Evolutionary conservation across 2,113 vertebrate species (phyloP).

Genomic region (Sebastes fasciatus): DNA sequence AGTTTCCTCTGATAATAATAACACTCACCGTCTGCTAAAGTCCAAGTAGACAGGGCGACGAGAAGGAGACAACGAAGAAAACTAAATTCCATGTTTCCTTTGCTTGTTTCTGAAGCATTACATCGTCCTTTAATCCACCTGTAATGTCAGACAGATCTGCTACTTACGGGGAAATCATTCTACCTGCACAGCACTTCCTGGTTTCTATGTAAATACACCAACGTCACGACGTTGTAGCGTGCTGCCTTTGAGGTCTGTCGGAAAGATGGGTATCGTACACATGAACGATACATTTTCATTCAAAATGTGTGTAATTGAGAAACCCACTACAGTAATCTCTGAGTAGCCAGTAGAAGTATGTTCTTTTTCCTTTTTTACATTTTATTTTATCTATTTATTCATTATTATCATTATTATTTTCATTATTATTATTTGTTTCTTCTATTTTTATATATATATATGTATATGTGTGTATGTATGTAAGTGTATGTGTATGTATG

Average conservation of each 20-base stretch:
- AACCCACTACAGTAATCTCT: too few species aligned
- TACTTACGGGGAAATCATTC: not conserved
- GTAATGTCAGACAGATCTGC: not conserved
- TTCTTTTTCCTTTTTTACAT: too few species aligned
- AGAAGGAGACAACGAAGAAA: constrained; percentile 55
- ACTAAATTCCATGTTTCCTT: constrained; percentile 60
- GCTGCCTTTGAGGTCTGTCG: constrained; percentile 22
- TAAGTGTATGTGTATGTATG: too few species aligned
- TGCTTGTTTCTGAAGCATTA: constrained; percentile 26
- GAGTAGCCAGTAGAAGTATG: too few species aligned
- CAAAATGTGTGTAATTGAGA: too few species aligned
- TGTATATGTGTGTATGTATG: too few species aligned
- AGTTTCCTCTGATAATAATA: not conserved
- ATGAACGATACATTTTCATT: too few species aligned
- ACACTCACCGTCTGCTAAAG: constrained; percentile 66
- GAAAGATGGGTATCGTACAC: not conserved
- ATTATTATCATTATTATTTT: too few species aligned
- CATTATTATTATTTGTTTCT: too few species aligned
- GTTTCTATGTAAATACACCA: constrained; percentile 28
- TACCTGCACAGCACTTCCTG: constrained; percentile 49
- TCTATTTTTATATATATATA: too few species aligned
- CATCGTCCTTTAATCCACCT: constrained; percentile 38
- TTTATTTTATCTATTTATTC: too few species aligned
- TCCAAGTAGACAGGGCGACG: constrained; percentile 32
- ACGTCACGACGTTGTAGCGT: constrained; percentile 9